These are phyloP conservation scores for Eremobia ochroleuca DNA, from an alignment of 2,888 invertebrate species.

Conservation along the genomic window DNA sequence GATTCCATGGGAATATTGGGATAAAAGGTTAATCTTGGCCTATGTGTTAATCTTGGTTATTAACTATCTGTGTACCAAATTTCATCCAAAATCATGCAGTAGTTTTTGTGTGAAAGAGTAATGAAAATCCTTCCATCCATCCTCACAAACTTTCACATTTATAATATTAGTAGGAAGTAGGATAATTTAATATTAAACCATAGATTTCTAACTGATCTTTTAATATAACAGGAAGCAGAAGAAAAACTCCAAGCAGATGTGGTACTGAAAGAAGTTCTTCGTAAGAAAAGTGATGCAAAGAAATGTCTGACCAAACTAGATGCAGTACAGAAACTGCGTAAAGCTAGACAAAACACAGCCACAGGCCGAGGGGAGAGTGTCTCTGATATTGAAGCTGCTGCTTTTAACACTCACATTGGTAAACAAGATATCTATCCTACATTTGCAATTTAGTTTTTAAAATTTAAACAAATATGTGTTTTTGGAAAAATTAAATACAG, in stretches of 20 bases:
- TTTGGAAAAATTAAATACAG: not conserved
- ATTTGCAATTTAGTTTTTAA: not conserved
- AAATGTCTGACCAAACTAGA: conserved; percentile 92
- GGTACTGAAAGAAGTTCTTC: conserved; percentile 93
- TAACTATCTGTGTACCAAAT: too few relatives aligned
- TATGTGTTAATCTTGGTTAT: too few relatives aligned
- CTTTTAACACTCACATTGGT: conserved; percentile 92
- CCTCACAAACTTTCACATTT: too few relatives aligned
- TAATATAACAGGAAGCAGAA: conserved; percentile 90
- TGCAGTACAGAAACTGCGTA: conserved; percentile 92
- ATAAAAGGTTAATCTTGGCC: too few relatives aligned
- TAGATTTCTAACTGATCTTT: not conserved
- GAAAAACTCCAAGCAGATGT: conserved; percentile 93
- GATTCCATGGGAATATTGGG: too few relatives aligned
- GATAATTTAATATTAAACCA: not conserved
- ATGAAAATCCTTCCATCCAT: too few relatives aligned
- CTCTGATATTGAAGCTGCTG: conserved; percentile 88
- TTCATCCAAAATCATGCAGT: too few relatives aligned
- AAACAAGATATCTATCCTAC: conserved; percentile 60
- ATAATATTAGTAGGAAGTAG: too few relatives aligned
- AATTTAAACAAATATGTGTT: not conserved
- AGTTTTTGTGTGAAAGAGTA: too few relatives aligned
- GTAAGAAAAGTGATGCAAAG: conserved; percentile 93
- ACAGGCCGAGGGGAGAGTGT: conserved; percentile 92
- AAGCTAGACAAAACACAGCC: conserved; percentile 92